These are phyloP conservation scores for Sigmodon hispidus DNA, from an alignment of 2,113 vertebrate genomes.

Conservation along the genomic window DNA sequence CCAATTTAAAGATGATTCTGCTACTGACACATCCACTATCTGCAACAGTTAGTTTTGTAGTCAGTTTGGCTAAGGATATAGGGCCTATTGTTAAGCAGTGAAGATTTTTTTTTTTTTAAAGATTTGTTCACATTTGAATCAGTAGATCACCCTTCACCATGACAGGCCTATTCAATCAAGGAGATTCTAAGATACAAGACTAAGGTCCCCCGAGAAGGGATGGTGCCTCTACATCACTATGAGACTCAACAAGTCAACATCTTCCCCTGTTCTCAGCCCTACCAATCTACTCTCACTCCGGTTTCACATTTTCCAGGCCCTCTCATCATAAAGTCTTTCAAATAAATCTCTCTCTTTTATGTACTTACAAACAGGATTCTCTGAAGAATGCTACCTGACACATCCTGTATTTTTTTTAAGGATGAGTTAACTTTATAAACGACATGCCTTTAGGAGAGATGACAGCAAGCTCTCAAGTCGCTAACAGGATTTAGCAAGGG, in stretches of 20 bases:
- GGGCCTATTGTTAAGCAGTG: background rate
- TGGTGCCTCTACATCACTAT: background rate
- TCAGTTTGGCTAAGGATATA: background rate
- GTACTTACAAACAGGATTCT: background rate
- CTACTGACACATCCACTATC: background rate
- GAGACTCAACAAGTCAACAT: background rate
- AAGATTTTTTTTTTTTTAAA: background rate
- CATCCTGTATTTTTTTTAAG: background rate
- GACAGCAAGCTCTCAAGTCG: background rate
- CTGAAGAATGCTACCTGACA: background rate
- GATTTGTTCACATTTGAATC: conserved; percentile 11
- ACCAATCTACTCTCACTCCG: background rate
- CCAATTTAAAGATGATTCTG: conserved; percentile 21
- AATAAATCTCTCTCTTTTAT: background rate
- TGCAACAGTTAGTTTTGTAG: background rate
- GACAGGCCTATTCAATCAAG: background rate
- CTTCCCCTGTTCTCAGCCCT: background rate
- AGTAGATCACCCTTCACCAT: background rate
- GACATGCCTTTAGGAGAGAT: background rate
- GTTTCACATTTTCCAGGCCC: background rate
- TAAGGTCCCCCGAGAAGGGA: background rate
- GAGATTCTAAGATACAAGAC: background rate
- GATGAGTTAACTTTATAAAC: background rate
- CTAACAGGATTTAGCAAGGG: background rate
- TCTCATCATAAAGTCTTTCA: background rate